These are phyloP conservation scores for Diadegma fenestrale DNA, from an alignment of 2,888 invertebrate species.

Conservation along the genomic window DNA sequence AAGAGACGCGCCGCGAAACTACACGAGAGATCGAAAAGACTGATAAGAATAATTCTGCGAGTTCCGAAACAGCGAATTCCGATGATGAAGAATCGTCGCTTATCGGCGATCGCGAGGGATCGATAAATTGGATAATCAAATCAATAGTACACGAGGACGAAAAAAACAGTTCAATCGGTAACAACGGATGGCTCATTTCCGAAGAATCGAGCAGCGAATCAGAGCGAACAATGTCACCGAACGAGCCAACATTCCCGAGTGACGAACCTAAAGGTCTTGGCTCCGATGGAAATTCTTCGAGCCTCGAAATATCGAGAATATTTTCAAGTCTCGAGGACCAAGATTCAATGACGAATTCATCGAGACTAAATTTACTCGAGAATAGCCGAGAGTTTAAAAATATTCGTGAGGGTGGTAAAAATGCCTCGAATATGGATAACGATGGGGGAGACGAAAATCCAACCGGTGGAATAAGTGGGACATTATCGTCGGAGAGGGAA, in stretches of 20 bases:
- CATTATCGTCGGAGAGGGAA: conserved; percentile 39
- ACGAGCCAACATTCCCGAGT: conserved; percentile 10
- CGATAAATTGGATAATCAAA: conserved; percentile 11
- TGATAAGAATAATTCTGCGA: conserved; percentile 27
- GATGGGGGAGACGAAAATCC: conserved; percentile 18
- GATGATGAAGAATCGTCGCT: conserved; percentile 13
- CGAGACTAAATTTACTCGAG: conserved; percentile 13
- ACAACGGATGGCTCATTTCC: conserved; percentile 78
- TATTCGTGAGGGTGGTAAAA: background rate
- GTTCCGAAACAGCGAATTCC: conserved; percentile 8
- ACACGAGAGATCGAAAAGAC: conserved; percentile 7
- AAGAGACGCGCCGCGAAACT: background rate
- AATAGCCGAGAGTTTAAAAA: conserved; percentile 35
- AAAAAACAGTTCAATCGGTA: conserved; percentile 71
- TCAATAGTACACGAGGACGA: background rate
- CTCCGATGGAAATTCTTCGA: conserved; percentile 53
- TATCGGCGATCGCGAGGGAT: background rate
- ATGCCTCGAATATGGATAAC: conserved; percentile 13
- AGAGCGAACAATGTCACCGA: conserved; percentile 66
- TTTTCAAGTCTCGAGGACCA: conserved; percentile 41
- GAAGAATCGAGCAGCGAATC: conserved; percentile 77
- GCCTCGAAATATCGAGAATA: conserved; percentile 41
- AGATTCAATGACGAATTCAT: conserved; percentile 39
- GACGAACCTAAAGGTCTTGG: background rate
- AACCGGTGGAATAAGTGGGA: conserved; percentile 50